These are phyloP conservation scores for Sesamia nonagrioides DNA, from an alignment of 1,140 invertebrate genomes.

Conservation along the genomic window DNA sequence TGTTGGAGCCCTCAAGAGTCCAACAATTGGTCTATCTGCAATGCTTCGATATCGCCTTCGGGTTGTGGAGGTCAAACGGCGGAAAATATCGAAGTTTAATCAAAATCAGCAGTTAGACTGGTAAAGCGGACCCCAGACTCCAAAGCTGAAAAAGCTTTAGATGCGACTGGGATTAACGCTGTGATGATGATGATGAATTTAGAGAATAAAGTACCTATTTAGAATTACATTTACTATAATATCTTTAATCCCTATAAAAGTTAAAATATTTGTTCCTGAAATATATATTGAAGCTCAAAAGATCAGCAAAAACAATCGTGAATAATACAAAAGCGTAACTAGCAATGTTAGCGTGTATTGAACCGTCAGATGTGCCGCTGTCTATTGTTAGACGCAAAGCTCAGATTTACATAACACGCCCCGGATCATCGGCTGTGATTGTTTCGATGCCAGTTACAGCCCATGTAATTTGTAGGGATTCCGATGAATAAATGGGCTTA, in stretches of 20 bases:
- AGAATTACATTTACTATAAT: background rate
- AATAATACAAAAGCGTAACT: conserved; percentile 52
- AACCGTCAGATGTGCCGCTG: conserved; percentile 62
- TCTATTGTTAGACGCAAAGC: conserved; percentile 77
- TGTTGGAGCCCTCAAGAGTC: no score
- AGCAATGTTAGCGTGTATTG: conserved; percentile 51
- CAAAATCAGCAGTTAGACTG: no score
- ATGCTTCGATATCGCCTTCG: no score
- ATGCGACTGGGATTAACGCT: no score
- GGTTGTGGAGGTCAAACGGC: no score
- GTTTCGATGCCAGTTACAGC: conserved; percentile 76
- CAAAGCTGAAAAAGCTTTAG: no score
- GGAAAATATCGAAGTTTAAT: no score
- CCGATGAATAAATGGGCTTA: conserved; percentile 72
- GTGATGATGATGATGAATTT: no score
- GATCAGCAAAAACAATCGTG: conserved; percentile 43
- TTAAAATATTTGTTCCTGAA: conserved; percentile 14
- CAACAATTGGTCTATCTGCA: no score
- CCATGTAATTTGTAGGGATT: conserved; percentile 81
- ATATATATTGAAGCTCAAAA: conserved; percentile 8
- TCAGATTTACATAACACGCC: conserved; percentile 80
- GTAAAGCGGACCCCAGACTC: no score
- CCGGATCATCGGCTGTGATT: conserved; percentile 81
- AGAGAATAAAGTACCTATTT: no score
- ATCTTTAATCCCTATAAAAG: background rate